A percentile compares a stretch with the other conserved stretches of the same genome.
Conservation (phyloP, 1,140 invertebrate genomes). For the Aporrectodea caliginosa region DNA sequence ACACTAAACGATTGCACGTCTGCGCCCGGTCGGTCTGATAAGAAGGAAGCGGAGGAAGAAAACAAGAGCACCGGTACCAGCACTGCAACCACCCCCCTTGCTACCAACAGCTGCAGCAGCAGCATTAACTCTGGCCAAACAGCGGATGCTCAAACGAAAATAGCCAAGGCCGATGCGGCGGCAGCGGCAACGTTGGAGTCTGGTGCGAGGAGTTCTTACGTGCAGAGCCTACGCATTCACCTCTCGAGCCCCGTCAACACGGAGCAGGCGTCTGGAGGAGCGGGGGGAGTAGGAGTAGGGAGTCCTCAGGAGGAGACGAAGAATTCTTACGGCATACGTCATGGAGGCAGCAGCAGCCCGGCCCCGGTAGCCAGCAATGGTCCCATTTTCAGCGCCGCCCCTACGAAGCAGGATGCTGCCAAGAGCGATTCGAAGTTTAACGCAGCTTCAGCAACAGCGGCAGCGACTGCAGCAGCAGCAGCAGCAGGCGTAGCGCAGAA, state of each 20-base stretch:
- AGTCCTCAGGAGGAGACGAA: neutral
- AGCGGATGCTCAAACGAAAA: neutral
- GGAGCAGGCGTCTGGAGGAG: neutral
- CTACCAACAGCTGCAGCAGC: neutral
- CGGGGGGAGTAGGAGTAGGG: neutral
- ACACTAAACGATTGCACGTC: neutral
- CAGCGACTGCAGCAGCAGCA: neutral
- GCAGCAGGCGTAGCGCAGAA: neutral
- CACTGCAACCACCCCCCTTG: too few relatives aligned
- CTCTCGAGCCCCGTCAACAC: neutral
- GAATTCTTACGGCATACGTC: neutral
- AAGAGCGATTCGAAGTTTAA: too few relatives aligned
- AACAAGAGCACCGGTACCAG: neutral
- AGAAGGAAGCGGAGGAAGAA: neutral
- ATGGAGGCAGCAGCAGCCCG: too few relatives aligned
- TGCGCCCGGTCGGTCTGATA: too few relatives aligned
- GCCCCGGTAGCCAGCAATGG: too few relatives aligned
- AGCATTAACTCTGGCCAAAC: neutral
- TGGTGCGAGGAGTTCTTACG: neutral
- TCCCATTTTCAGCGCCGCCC: too few relatives aligned
- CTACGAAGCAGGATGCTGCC: neutral
- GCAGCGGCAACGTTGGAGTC: too few relatives aligned
- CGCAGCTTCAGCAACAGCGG: neutral
- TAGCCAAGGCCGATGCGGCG: neutral
- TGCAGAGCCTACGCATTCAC: neutral